Evolutionary conservation across 2,113 vertebrate species (phyloP), one percentile per base, ranked within the genome.

Genomic region (Stegastes partitus): DNA sequence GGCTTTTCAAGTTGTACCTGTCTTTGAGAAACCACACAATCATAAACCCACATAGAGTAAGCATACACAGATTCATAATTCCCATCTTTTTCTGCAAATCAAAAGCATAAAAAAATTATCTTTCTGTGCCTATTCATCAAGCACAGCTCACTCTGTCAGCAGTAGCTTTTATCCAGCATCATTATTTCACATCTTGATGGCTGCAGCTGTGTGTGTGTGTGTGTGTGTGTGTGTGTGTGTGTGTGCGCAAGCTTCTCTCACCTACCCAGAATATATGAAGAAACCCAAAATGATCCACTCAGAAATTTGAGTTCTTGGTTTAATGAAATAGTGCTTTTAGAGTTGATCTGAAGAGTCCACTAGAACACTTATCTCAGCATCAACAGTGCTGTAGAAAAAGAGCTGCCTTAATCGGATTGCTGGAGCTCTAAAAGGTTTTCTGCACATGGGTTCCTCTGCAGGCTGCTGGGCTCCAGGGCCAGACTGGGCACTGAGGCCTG

Each of bases 311-410:
- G 79, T 90, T 90, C 77, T 74, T 84, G 74, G 71, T 82, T 76
- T 90, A 90, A 93, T 87, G 83, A 93, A 92, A 89, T 85, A 74
- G 75, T 76, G 83, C 77, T 83, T 94, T 91, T 82, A 85, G 82
- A 88, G 81, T 89, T 90, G 88, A 81, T 87, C 82, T 78, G 74
- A 84, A 74, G 82, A 83, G 86, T 69, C 74, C 74, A 67, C 83
- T 66, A 82, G 74, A 92, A 89, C 81, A 89, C 90, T 92, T 91
- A 92, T 92, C 87, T 87, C 81, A 83, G 89, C 89, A 93, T 91
- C 87, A 84, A 85, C 91, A 92, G 85, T 74, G 87, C 56, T 66
- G 79, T 58, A 75, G 70, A 79, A 78, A 68, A 82, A 79, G 25
- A 67, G 70, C 47, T 21, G 67, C 72, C 83, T 82, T 92, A 93